These are phyloP conservation scores for Mimachlamys varia DNA, from an alignment of 2,888 invertebrate genomes.

Conservation along the genomic window DNA sequence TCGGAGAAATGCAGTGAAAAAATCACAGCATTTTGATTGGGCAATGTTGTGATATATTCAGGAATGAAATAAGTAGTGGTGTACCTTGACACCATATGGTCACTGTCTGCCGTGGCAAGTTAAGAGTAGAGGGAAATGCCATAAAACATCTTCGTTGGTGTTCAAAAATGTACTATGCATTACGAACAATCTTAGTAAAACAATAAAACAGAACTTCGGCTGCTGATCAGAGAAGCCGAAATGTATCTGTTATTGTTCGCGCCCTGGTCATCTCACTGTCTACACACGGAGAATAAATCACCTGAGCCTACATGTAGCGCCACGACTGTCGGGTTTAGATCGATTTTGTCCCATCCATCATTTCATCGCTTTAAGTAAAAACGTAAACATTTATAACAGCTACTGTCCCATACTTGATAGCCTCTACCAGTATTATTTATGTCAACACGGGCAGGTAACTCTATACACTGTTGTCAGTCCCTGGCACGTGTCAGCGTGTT, in stretches of 20 bases:
- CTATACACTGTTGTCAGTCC: not conserved
- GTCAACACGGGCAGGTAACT: not conserved
- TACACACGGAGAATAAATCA: not conserved
- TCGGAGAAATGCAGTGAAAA: no score
- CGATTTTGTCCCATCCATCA: slow-evolving; percentile 23
- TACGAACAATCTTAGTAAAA: not conserved
- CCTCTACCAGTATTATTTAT: not conserved
- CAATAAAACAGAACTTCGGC: not conserved
- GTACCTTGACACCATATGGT: no score
- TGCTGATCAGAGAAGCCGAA: not conserved
- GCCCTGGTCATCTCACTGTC: not conserved
- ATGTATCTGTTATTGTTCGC: not conserved
- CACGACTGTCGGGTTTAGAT: not conserved
- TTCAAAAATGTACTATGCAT: not conserved
- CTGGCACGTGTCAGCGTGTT: not conserved
- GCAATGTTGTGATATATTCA: no score
- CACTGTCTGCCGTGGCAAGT: no score
- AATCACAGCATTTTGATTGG: no score
- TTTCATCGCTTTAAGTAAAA: slow-evolving; percentile 2
- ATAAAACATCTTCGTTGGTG: no score
- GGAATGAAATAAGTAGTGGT: no score
- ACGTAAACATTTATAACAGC: slow-evolving; percentile 4
- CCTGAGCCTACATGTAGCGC: not conserved
- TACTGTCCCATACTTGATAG: not conserved
- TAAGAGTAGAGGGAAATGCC: no score